Evolutionary conservation across 2,113 vertebrate species (phyloP).

Genomic region (Tragelaphus buxtoni): DNA sequence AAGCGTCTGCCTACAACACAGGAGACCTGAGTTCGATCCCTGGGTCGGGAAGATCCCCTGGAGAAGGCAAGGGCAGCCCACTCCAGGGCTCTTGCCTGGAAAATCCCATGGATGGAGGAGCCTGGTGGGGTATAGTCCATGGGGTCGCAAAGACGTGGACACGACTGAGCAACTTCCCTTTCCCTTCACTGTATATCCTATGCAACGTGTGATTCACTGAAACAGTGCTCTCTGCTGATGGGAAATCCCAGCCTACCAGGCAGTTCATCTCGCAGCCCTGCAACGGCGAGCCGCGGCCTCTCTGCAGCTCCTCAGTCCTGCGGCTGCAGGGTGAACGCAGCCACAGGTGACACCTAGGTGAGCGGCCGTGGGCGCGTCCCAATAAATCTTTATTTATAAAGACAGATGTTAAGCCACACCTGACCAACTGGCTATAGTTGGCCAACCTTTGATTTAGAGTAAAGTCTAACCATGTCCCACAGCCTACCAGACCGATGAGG

Average conservation of each 20-base stretch:
- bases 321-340: background rate
- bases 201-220: background rate
- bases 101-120: background rate
- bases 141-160: background rate
- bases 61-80: background rate
- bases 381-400: constrained; percentile 41
- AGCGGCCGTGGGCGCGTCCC: background rate
- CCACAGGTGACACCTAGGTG: background rate
- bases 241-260: background rate
- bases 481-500: background rate
- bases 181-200: background rate
- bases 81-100: background rate
- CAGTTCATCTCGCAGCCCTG: background rate
- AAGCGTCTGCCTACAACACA: background rate
- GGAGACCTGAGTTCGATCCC: background rate
- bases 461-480: background rate
- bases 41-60: background rate
- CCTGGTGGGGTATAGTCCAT: background rate
- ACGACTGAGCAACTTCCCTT: fast-evolving
- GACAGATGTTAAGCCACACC: background rate
- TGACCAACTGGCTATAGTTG: background rate
- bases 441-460: background rate
- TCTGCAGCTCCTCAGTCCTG: background rate
- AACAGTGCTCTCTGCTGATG: background rate
- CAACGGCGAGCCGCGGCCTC: fast-evolving